phyloP scores from a whole-genome alignment of 1,140 invertebrate genomes.

The Saccostrea glomerata region DNA sequence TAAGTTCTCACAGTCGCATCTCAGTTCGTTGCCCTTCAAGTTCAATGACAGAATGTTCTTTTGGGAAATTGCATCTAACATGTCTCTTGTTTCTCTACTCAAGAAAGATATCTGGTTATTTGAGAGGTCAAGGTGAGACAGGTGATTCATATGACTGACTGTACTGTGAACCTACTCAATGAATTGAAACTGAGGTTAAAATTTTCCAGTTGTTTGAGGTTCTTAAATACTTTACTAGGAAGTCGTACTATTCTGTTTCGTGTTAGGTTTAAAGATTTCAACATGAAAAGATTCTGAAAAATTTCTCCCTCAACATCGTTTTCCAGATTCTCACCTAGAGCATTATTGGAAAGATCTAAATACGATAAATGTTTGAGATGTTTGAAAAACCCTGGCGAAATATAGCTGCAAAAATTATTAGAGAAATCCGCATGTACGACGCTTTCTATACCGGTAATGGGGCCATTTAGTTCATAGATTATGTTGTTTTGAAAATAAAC shows the following conservation, averaged over 20 bases:
- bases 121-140: background rate
- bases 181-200: background rate
- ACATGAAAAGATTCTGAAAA: background rate
- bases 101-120: background rate
- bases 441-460: background rate
- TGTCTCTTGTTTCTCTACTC: background rate
- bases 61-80: conserved; percentile 71
- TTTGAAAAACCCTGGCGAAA: background rate
- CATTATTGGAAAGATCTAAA: background rate
- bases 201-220: background rate
- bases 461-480: background rate
- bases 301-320: background rate
- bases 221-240: background rate
- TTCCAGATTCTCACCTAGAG: background rate
- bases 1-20: background rate
- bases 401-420: background rate
- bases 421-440: background rate
- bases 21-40: background rate
- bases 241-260: background rate
- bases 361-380: background rate
- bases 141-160: background rate
- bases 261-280: background rate
- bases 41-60: background rate
- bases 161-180: background rate
- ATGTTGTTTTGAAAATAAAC: conserved; percentile 4